A percentile compares a stretch with the other conserved stretches of the same genome.
Evolutionary conservation across 2,888 invertebrate genomes (phyloP).

Genomic region (Thalpophila matura): DNA sequence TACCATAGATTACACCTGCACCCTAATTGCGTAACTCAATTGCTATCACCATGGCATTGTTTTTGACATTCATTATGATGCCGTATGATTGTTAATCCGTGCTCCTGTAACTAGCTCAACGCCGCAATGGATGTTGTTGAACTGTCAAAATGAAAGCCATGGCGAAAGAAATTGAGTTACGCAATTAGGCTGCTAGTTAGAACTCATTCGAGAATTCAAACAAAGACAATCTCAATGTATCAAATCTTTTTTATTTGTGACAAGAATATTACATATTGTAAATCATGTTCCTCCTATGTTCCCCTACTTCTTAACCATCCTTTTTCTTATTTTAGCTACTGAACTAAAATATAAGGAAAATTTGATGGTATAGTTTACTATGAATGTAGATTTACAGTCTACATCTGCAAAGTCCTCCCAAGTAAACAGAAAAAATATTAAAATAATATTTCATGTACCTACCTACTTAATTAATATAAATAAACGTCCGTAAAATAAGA

Average conservation of each 20-base stretch:
- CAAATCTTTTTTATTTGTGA: constrained; percentile 22
- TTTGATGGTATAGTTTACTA: neutral
- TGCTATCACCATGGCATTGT: too few relatives aligned
- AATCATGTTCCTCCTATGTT: constrained; percentile 22
- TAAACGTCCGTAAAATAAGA: constrained; percentile 48
- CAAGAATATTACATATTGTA: constrained; percentile 28
- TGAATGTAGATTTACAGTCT: neutral
- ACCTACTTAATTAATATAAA: constrained; percentile 46
- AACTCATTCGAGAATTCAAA: constrained; percentile 31
- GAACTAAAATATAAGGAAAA: neutral
- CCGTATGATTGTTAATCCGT: too few relatives aligned
- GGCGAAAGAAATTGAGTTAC: too few relatives aligned
- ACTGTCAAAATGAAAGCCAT: too few relatives aligned
- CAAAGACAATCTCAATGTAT: constrained; percentile 14
- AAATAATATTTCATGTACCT: constrained; percentile 29
- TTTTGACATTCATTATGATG: too few relatives aligned
- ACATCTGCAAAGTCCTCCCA: constrained; percentile 3
- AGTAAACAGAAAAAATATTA: constrained; percentile 39
- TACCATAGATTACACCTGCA: constrained; percentile 39
- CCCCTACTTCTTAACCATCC: neutral
- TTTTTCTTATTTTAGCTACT: neutral
- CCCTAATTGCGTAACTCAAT: too few relatives aligned
- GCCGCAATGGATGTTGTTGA: too few relatives aligned
- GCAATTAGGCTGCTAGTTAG: too few relatives aligned
- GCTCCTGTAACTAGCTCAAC: too few relatives aligned